These are phyloP conservation scores for Puntigrus tetrazona DNA, from an alignment of 2,113 vertebrate species.

Conservation along the genomic window DNA sequence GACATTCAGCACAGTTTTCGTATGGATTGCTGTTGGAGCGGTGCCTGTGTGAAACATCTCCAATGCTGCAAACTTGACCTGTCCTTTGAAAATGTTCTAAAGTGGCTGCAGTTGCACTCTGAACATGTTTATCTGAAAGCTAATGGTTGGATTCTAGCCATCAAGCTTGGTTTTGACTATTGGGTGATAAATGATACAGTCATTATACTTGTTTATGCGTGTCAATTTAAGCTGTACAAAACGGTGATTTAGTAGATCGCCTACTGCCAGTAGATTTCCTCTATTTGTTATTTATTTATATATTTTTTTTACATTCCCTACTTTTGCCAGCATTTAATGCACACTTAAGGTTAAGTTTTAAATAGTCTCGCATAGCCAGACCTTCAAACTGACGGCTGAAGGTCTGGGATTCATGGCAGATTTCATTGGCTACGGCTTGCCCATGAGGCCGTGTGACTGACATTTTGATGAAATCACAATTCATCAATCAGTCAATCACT, in stretches of 20 bases:
- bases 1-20: slow-evolving; percentile 29
- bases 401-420: too few species aligned
- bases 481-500: too few species aligned
- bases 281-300: too few species aligned
- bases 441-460: too few species aligned
- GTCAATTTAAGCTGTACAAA: not conserved
- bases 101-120: not conserved
- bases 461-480: too few species aligned
- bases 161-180: not conserved
- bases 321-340: not conserved
- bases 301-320: too few species aligned
- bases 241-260: not conserved
- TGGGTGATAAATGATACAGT: not conserved
- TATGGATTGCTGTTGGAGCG: not conserved
- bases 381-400: too few species aligned
- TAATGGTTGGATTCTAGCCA: not conserved
- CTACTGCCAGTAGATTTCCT: not conserved
- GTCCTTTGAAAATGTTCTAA: not conserved
- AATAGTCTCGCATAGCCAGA: too few species aligned
- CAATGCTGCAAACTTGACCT: slow-evolving; percentile 4
- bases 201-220: not conserved
- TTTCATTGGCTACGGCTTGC: too few species aligned
- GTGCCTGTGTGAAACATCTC: not conserved
- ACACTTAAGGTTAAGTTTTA: not conserved
- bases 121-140: not conserved